Conservation (phyloP, 1,140 invertebrate species). For the Cyrtorhinus lividipennis region DNA sequence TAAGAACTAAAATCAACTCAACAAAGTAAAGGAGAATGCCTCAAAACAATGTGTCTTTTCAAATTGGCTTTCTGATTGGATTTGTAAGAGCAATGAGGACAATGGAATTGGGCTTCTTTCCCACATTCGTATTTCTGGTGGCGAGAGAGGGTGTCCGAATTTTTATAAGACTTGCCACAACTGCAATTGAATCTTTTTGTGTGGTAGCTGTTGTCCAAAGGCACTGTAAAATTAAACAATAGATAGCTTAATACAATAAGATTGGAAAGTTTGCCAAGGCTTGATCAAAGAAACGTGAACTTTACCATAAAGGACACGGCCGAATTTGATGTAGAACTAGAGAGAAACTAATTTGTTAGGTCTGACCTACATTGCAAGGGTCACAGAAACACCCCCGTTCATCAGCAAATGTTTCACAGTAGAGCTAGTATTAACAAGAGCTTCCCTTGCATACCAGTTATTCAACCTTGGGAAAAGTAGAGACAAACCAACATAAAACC, state of each 20-base stretch:
- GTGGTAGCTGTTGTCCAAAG: constrained; percentile 4
- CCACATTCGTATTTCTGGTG: constrained; percentile 41
- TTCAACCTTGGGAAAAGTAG: too few relatives aligned
- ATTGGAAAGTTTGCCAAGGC: not conserved
- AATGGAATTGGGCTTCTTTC: constrained; percentile 37
- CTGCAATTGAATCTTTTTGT: constrained; percentile 28
- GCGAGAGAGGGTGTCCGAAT: constrained; percentile 34
- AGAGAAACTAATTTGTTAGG: too few relatives aligned
- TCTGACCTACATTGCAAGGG: too few relatives aligned
- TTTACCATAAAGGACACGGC: too few relatives aligned
- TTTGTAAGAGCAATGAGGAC: constrained; percentile 35
- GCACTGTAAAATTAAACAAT: not conserved
- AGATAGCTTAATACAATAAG: not conserved
- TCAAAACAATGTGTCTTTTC: constrained; percentile 34
- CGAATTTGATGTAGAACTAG: too few relatives aligned
- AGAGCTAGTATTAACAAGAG: too few relatives aligned
- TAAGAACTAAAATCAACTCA: too few relatives aligned
- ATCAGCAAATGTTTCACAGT: too few relatives aligned
- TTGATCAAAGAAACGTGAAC: not conserved
- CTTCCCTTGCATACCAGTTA: too few relatives aligned
- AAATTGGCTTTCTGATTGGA: constrained; percentile 36
- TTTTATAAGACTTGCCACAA: constrained; percentile 34
- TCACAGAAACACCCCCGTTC: too few relatives aligned
- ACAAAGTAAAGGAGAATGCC: too few relatives aligned
- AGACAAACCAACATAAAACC: too few relatives aligned